These are phyloP conservation scores for Lepisosteus osseus DNA, from an alignment of 2,113 vertebrate species.

Conservation along the genomic window DNA sequence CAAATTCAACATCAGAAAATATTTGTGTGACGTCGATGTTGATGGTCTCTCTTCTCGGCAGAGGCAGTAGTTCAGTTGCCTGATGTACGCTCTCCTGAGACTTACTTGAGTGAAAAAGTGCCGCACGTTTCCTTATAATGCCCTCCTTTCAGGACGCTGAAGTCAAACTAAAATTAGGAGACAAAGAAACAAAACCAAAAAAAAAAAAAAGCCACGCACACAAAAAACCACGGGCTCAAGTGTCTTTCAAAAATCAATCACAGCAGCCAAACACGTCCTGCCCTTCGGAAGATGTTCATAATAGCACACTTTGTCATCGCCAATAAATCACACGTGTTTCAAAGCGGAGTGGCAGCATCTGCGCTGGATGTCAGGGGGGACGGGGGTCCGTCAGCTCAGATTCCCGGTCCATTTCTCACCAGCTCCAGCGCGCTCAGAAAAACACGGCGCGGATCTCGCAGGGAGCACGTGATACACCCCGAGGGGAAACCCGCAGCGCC, in stretches of 20 bases:
- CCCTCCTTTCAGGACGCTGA: neutral
- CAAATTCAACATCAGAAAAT: too few species aligned
- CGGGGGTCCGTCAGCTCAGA: conserved; percentile 35
- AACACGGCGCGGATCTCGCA: conserved; percentile 23
- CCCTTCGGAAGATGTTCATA: conserved; percentile 10
- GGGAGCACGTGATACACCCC: conserved; percentile 15
- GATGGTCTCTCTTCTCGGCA: too few species aligned
- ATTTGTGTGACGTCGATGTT: too few species aligned
- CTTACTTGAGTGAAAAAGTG: too few species aligned
- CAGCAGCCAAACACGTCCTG: conserved; percentile 11
- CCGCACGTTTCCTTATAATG: neutral
- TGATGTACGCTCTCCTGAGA: too few species aligned
- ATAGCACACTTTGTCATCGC: conserved; percentile 56
- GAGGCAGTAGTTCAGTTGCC: too few species aligned
- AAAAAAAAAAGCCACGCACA: conserved; percentile 9
- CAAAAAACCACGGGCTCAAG: conserved; percentile 14
- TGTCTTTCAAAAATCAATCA: conserved; percentile 20
- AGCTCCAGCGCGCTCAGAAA: neutral
- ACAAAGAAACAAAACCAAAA: neutral
- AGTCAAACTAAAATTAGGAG: conserved; percentile 16
- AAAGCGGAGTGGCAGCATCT: conserved; percentile 48
- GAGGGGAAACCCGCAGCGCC: conserved; percentile 21
- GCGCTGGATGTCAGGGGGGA: conserved; percentile 16
- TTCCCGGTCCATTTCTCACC: conserved; percentile 39
- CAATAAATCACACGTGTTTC: conserved; percentile 66